phyloP scores from a whole-genome alignment of 2,797 vertebrate genomes.

The Diplodus puntazzo region DNA sequence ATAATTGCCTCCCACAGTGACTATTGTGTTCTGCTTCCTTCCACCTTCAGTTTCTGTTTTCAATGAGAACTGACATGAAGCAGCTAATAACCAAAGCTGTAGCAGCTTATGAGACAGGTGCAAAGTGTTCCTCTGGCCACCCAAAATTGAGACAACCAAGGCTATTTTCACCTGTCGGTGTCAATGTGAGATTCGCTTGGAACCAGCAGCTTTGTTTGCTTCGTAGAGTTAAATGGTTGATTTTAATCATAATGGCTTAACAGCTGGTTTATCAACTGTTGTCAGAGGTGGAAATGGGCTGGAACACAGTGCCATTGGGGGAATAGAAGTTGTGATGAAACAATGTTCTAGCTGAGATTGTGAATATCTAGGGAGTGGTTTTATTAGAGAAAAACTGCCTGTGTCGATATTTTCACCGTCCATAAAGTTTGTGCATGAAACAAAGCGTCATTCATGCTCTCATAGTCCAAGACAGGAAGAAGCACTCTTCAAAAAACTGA shows the following conservation, averaged over 20 bases:
- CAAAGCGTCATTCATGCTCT: slow-evolving; percentile 1
- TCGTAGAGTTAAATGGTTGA: slow-evolving; percentile 25
- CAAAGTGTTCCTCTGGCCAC: slow-evolving; percentile 14
- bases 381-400: slow-evolving; percentile 7
- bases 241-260: slow-evolving; percentile 37
- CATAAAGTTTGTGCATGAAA: background rate
- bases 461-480: background rate
- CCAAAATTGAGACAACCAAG: background rate
- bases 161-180: slow-evolving; percentile 36
- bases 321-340: slow-evolving; percentile 22
- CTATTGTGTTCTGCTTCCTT: slow-evolving; percentile 36
- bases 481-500: background rate
- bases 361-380: slow-evolving; percentile 3
- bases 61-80: slow-evolving; percentile 24
- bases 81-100: slow-evolving; percentile 24
- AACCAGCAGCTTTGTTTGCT: slow-evolving; percentile 27
- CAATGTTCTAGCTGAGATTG: slow-evolving; percentile 19
- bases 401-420: slow-evolving; percentile 2
- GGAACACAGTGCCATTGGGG: slow-evolving; percentile 1
- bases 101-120: slow-evolving; percentile 29
- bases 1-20: slow-evolving; percentile 3
- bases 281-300: slow-evolving; percentile 52
- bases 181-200: background rate
- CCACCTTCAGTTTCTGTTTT: slow-evolving; percentile 17
- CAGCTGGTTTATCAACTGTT: slow-evolving; percentile 51